Conservation (phyloP, 2,113 vertebrate genomes). For the Pterocles burchelli region DNA sequence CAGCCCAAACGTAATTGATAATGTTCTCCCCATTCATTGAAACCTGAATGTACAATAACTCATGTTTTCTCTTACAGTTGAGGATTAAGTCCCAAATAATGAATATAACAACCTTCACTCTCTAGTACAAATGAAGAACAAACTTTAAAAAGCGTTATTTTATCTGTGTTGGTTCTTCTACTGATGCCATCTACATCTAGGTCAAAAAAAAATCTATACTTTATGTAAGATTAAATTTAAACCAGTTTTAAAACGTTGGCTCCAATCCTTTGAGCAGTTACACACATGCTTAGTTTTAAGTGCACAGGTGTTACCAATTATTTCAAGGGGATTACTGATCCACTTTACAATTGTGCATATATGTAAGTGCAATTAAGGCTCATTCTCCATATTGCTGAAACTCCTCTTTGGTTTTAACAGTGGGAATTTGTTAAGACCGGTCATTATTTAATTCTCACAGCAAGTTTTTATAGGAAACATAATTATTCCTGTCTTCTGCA, state of each 20-base stretch:
- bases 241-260: background rate
- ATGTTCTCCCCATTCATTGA: slow-evolving; percentile 37
- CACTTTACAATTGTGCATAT: slow-evolving; percentile 16
- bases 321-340: slow-evolving; percentile 34
- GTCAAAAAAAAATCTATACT: background rate
- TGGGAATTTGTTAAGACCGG: slow-evolving; percentile 1
- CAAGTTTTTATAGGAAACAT: background rate
- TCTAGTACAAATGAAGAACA: background rate
- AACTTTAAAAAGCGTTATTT: background rate
- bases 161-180: background rate
- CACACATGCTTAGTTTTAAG: slow-evolving; percentile 33
- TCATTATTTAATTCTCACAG: slow-evolving; percentile 42
- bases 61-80: slow-evolving; percentile 25
- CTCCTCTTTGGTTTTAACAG: background rate
- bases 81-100: background rate
- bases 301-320: slow-evolving; percentile 1
- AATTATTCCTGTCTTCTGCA: slow-evolving; percentile 10
- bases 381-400: background rate
- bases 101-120: background rate
- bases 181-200: background rate
- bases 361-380: background rate
- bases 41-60: slow-evolving; percentile 30
- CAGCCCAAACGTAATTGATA: slow-evolving; percentile 46
- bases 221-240: background rate
- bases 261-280: slow-evolving; percentile 6